These are phyloP conservation scores for Microcaecilia unicolor DNA, from an alignment of 2,797 vertebrate genomes.

Conservation along the genomic window DNA sequence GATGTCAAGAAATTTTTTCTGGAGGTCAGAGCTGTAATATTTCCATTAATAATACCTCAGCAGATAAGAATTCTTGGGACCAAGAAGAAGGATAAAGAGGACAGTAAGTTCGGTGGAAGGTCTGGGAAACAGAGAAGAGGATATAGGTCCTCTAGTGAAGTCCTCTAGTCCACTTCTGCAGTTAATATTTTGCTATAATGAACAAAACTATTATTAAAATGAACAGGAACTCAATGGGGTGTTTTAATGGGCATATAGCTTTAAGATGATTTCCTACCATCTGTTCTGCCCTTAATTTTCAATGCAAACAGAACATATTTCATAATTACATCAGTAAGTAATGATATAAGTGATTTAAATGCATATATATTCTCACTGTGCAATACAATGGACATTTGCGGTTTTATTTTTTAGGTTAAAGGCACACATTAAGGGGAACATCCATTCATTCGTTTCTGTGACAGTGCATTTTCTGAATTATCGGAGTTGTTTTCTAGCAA, in stretches of 20 bases:
- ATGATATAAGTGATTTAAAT: constrained; percentile 67
- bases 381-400: constrained; percentile 56
- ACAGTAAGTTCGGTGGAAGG: too few relatives aligned
- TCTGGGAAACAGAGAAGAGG: background rate
- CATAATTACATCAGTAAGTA: constrained; percentile 73
- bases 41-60: too few relatives aligned
- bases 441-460: constrained; percentile 16
- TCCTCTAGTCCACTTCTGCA: background rate
- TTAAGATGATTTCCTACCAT: constrained; percentile 57
- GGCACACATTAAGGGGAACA: constrained; percentile 47
- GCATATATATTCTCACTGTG: constrained; percentile 55
- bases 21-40: too few relatives aligned
- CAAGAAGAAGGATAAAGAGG: too few relatives aligned
- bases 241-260: constrained; percentile 61
- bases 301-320: constrained; percentile 63
- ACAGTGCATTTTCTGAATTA: constrained; percentile 14
- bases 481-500: constrained; percentile 18
- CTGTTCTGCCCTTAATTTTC: constrained; percentile 57
- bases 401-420: constrained; percentile 22
- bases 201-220: constrained; percentile 41
- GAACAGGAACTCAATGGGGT: constrained; percentile 45
- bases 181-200: constrained; percentile 18
- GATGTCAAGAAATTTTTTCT: too few relatives aligned
- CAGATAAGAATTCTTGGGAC: too few relatives aligned
- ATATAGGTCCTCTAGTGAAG: background rate